Percentiles rank a stretch among this genome's conserved stretches.
Conservation (phyloP, 2,113 vertebrate genomes). For the Numenius arquata region DNA sequence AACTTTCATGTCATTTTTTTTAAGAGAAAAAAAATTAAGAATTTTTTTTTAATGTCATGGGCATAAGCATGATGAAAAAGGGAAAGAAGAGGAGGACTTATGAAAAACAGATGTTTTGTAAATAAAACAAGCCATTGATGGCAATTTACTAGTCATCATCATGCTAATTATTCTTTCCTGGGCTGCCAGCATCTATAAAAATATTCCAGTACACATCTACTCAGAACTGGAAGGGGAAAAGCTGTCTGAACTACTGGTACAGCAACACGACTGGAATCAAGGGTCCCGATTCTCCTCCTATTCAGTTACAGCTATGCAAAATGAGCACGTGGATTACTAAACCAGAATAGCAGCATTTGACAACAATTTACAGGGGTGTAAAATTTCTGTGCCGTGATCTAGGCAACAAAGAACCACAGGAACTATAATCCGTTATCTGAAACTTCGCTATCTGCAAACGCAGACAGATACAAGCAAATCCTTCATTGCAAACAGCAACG, state of each 20-base stretch:
- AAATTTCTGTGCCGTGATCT: neutral
- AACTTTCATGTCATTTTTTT: neutral
- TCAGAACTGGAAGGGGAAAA: neutral
- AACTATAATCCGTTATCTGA: constrained; percentile 46
- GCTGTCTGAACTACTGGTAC: neutral
- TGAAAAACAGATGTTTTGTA: neutral
- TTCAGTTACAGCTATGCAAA: neutral
- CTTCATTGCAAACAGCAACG: constrained; percentile 8
- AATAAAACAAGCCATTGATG: neutral
- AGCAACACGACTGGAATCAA: neutral
- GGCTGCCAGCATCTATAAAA: neutral
- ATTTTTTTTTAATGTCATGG: neutral
- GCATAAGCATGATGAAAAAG: neutral
- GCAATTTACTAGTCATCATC: neutral
- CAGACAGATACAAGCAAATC: constrained; percentile 54
- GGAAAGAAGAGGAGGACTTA: neutral
- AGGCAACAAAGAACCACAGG: constrained; percentile 49
- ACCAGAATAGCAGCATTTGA: constrained; percentile 32
- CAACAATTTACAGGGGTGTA: constrained; percentile 37
- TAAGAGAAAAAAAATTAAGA: neutral
- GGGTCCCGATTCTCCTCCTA: neutral
- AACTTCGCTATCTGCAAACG: neutral
- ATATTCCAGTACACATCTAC: neutral
- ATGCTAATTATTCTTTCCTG: neutral
- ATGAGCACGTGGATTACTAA: neutral